Conservation (phyloP, 2,113 vertebrate species). For the Tursiops truncatus region DNA sequence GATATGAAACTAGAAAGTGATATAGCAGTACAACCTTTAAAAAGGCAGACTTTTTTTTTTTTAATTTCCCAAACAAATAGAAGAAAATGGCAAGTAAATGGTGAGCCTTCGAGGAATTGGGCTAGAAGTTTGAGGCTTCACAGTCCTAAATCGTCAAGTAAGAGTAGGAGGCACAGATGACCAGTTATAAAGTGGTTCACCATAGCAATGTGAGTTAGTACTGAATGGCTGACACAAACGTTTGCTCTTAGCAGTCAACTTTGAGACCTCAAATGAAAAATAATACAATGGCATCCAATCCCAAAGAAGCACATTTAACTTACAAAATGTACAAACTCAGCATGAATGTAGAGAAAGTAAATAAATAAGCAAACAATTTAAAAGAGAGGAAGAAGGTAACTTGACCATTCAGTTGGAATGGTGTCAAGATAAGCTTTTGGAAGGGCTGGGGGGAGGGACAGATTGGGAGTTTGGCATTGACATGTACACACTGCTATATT, state of each 20-base stretch:
- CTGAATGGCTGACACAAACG: background rate
- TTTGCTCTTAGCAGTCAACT: background rate
- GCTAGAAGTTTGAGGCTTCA: background rate
- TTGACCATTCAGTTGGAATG: background rate
- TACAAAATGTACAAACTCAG: background rate
- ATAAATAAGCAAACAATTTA: background rate
- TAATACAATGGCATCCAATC: background rate
- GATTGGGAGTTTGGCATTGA: too few species aligned
- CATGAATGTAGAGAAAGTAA: background rate
- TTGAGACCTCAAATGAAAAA: background rate
- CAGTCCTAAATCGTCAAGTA: background rate
- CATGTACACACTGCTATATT: too few species aligned
- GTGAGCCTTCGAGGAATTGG: background rate
- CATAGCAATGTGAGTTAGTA: background rate
- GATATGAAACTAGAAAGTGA: background rate
- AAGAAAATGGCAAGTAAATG: background rate
- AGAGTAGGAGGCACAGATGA: background rate
- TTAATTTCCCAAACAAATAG: background rate
- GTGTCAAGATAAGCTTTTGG: background rate
- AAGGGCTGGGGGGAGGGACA: too few species aligned
- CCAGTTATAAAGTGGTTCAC: background rate
- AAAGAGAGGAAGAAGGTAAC: background rate
- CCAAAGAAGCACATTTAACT: background rate
- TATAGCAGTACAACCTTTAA: background rate
- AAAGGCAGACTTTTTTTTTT: background rate